Evolutionary conservation across 37 sponge, comb jelly and placozoan genomes (phyloP).

Genomic region (Aplysina aerophoba): DNA sequence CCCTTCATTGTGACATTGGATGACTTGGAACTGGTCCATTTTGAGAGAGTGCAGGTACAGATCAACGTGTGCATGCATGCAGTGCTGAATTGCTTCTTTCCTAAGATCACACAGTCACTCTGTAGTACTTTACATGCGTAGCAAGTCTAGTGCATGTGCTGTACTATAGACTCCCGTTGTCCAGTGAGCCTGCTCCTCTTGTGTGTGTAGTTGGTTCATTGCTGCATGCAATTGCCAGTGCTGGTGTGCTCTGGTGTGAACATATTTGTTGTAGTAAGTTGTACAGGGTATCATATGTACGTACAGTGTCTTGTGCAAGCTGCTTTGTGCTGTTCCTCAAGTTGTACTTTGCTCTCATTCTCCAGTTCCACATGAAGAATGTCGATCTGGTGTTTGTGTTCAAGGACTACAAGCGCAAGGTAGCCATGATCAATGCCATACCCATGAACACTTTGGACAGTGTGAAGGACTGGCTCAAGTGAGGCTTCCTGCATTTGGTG

Average conservation of each 20-base stretch:
- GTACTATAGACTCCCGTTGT: no score
- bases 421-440: slow-evolving; percentile 85
- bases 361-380: slow-evolving; percentile 98
- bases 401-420: slow-evolving; percentile 96
- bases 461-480: slow-evolving; percentile 98
- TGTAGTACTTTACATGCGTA: no score
- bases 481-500: slow-evolving; percentile 14
- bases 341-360: background rate
- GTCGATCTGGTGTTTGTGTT: slow-evolving; percentile 98
- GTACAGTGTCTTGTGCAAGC: no score
- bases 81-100: no score
- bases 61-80: background rate
- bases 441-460: slow-evolving; percentile 94
- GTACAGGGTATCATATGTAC: background rate
- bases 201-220: no score
- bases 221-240: no score
- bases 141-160: no score
- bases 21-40: slow-evolving; percentile 97
- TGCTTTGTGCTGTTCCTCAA: background rate
- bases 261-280: background rate
- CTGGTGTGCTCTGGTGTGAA: background rate
- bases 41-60: slow-evolving; percentile 92
- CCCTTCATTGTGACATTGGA: slow-evolving; percentile 87
- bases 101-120: no score
- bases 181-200: no score